Percentiles rank a stretch among this genome's conserved stretches.
These are phyloP conservation scores for Eclectus roratus DNA, from an alignment of 2,113 vertebrate genomes.

Conservation along the genomic window DNA sequence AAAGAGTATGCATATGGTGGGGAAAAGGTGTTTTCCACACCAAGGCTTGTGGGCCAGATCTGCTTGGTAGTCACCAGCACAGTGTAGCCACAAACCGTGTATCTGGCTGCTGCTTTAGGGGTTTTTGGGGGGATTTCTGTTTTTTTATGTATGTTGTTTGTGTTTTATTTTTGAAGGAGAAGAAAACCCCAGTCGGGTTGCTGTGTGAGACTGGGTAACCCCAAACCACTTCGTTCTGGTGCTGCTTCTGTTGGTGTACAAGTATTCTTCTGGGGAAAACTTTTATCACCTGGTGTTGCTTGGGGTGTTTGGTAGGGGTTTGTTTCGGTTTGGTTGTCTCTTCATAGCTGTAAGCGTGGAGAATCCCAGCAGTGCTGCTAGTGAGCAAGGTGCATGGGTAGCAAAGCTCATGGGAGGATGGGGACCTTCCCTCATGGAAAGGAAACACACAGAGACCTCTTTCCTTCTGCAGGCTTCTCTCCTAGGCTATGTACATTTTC, in stretches of 20 bases:
- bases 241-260: not conserved
- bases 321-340: not conserved
- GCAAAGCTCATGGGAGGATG: not conserved
- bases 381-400: fast-evolving
- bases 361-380: not conserved
- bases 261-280: not conserved
- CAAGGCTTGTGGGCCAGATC: not conserved
- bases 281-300: not conserved
- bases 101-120: not conserved
- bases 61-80: not conserved
- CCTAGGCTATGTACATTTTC: fast-evolving
- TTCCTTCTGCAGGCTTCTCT: not conserved
- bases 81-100: not conserved
- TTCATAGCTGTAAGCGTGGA: not conserved
- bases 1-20: not conserved
- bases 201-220: not conserved
- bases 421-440: not conserved
- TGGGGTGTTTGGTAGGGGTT: not conserved
- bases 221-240: not conserved
- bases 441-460: not conserved
- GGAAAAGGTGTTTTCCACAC: fast-evolving
- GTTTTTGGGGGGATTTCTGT: fast-evolving
- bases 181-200: not conserved
- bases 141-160: no score
- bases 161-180: not conserved